phyloP scores from a whole-genome alignment of 2,797 vertebrate species.

The Cossypha caffra region DNA sequence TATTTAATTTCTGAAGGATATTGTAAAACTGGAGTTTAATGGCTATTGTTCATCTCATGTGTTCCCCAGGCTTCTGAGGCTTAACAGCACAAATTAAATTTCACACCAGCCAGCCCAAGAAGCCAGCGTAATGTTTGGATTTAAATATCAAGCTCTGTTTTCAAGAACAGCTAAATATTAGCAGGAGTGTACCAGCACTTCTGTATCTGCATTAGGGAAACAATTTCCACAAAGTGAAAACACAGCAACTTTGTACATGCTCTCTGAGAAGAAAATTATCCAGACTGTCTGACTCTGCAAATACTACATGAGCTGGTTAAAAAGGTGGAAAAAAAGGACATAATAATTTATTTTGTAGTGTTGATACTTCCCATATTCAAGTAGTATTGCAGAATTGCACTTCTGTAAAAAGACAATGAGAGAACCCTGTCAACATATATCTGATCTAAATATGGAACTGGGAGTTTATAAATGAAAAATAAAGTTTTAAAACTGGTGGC shows the following conservation, averaged over 20 bases:
- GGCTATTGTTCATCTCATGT: slow-evolving; percentile 26
- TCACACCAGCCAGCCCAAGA: slow-evolving; percentile 59
- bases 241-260: not conserved
- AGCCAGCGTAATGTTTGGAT: slow-evolving; percentile 45
- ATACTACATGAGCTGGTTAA: not conserved
- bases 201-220: not conserved
- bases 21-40: slow-evolving; percentile 30
- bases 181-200: not conserved
- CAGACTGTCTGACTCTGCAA: not conserved
- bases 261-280: not conserved
- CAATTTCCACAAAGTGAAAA: not conserved
- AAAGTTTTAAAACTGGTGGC: not conserved
- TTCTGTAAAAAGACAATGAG: not conserved
- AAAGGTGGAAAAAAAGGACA: not conserved
- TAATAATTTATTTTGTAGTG: not conserved
- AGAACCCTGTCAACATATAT: not conserved
- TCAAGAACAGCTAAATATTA: not conserved
- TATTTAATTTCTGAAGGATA: slow-evolving; percentile 4
- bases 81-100: slow-evolving; percentile 65
- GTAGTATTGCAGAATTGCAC: not conserved
- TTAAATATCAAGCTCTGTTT: slow-evolving; percentile 43
- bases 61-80: slow-evolving; percentile 42
- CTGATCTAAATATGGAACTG: not conserved
- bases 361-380: not conserved
- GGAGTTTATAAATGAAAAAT: not conserved